phyloP scores from a whole-genome alignment of 2,888 invertebrate genomes.

The Phortica okadai region DNA sequence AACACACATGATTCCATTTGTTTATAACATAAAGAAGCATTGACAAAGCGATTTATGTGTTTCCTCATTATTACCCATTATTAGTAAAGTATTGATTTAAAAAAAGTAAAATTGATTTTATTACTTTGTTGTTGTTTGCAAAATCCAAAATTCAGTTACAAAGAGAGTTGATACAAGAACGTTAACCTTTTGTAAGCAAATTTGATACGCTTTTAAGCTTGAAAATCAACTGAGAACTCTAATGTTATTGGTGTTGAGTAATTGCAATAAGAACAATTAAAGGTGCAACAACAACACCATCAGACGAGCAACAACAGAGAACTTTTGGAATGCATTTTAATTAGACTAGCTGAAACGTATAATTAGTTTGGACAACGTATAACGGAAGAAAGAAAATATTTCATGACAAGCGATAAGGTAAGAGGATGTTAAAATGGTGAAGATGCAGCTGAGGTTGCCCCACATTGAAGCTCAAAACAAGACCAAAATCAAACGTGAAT shows the following conservation, averaged over 20 bases:
- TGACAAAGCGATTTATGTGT: too few relatives aligned
- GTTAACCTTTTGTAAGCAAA: neutral
- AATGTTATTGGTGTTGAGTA: neutral
- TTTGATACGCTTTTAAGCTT: neutral
- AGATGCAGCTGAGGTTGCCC: neutral
- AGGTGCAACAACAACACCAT: slow-evolving; percentile 47
- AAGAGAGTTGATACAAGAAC: neutral
- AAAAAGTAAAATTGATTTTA: too few relatives aligned
- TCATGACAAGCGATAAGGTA: neutral
- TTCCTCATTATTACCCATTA: too few relatives aligned
- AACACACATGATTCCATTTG: too few relatives aligned
- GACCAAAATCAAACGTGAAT: neutral
- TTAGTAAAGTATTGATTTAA: too few relatives aligned
- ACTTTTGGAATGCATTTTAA: slow-evolving; percentile 24
- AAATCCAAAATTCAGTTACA: too few relatives aligned
- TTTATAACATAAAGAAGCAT: too few relatives aligned
- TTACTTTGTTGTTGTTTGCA: too few relatives aligned
- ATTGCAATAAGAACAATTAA: neutral
- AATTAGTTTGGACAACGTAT: neutral
- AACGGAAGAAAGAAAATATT: neutral
- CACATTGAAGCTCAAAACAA: neutral
- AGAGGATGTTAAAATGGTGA: neutral
- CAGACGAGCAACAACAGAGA: slow-evolving; percentile 38
- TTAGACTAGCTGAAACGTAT: neutral
- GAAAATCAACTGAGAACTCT: neutral